These are phyloP conservation scores for Oenanthe melanoleuca DNA, from an alignment of 2,113 vertebrate species.

Conservation along the genomic window DNA sequence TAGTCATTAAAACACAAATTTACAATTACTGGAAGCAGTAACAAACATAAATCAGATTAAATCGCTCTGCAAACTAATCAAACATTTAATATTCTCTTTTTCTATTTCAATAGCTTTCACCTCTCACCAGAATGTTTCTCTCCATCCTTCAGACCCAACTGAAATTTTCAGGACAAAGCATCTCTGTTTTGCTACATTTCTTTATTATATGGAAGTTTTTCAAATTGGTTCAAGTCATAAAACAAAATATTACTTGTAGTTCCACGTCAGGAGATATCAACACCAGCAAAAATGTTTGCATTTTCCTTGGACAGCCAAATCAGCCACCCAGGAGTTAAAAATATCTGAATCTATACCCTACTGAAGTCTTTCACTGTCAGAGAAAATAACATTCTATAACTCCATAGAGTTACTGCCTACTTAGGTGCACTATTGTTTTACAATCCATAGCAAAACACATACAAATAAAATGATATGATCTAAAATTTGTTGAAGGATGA, in stretches of 20 bases:
- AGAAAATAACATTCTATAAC: not conserved
- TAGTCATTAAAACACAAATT: constrained; percentile 45
- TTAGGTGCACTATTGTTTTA: not conserved
- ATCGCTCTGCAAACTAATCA: not conserved
- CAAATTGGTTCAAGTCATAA: not conserved
- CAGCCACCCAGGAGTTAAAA: not conserved
- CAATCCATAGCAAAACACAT: not conserved
- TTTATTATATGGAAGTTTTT: not conserved
- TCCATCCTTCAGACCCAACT: not conserved
- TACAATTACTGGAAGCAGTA: constrained; percentile 43
- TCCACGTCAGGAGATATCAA: not conserved
- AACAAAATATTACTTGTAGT: not conserved
- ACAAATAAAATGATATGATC: not conserved
- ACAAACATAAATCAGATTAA: constrained; percentile 58
- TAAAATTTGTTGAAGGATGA: not conserved
- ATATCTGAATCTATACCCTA: not conserved
- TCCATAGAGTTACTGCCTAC: not conserved
- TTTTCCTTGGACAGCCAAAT: not conserved
- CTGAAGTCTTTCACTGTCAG: not conserved
- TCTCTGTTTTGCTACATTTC: constrained; percentile 12
- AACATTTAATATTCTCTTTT: constrained; percentile 5
- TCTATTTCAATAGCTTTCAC: constrained; percentile 7
- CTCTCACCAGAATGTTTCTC: not conserved
- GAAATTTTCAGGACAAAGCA: constrained; percentile 4
- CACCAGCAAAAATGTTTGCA: not conserved